These are phyloP conservation scores for Poecile montanus DNA, from an alignment of 2,797 vertebrate species.

Conservation along the genomic window DNA sequence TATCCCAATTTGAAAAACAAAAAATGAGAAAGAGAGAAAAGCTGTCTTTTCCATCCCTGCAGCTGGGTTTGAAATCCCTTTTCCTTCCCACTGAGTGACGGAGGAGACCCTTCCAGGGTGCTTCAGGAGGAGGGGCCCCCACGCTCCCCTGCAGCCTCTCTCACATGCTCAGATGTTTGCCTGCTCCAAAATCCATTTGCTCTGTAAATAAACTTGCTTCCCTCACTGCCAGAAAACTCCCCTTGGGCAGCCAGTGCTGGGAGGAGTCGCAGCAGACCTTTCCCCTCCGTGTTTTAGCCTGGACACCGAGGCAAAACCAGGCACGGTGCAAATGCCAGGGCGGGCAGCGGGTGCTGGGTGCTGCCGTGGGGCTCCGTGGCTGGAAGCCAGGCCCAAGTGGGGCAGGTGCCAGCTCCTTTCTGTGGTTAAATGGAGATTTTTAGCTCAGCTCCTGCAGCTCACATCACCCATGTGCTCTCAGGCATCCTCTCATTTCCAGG, in stretches of 20 bases:
- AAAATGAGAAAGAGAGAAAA: neutral
- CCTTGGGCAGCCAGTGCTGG: neutral
- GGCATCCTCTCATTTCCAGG: neutral
- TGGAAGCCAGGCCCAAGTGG: constrained; percentile 15
- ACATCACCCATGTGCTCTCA: fast-evolving
- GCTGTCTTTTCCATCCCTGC: neutral
- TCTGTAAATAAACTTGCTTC: constrained; percentile 62
- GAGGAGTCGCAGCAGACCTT: neutral
- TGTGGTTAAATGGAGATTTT: constrained; percentile 46
- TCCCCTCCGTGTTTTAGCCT: neutral
- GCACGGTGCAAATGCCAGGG: neutral
- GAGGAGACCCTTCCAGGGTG: neutral
- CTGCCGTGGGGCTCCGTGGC: neutral
- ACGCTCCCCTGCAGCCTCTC: neutral
- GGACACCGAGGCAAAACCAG: neutral
- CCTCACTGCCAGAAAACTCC: constrained; percentile 34
- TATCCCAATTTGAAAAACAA: neutral
- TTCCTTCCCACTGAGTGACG: neutral
- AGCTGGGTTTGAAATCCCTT: neutral
- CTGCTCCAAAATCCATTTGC: constrained; percentile 54
- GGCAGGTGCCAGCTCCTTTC: constrained; percentile 51
- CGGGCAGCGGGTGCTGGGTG: neutral
- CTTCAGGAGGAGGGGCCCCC: neutral
- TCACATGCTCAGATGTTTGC: constrained; percentile 51
- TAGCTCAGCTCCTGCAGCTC: constrained; percentile 28